Percentiles rank a stretch among this genome's conserved stretches.
These are phyloP conservation scores for Lagorchestes hirsutus DNA, from an alignment of 2,797 vertebrate species.

Conservation along the genomic window DNA sequence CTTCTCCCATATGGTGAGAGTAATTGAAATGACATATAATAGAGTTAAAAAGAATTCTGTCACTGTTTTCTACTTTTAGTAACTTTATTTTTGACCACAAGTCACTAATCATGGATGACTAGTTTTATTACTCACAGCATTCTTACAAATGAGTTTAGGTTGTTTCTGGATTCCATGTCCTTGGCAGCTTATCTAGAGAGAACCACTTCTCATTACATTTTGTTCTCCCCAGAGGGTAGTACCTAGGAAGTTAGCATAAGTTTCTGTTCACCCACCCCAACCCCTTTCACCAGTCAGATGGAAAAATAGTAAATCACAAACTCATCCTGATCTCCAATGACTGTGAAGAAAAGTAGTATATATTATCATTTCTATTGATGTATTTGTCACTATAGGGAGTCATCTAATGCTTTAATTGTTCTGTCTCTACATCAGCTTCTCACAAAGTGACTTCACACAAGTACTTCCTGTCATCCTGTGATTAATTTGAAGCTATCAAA, in stretches of 20 bases:
- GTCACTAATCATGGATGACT: neutral
- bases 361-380: neutral
- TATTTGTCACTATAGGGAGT: neutral
- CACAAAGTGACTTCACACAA: neutral
- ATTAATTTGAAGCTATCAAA: neutral
- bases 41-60: neutral
- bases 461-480: neutral
- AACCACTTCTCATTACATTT: neutral
- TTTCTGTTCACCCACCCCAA: neutral
- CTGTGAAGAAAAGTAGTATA: neutral
- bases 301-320: neutral
- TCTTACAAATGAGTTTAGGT: neutral
- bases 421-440: neutral
- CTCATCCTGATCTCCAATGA: neutral
- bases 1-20: neutral
- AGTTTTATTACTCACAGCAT: neutral
- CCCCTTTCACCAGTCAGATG: neutral
- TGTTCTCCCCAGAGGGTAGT: neutral
- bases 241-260: neutral
- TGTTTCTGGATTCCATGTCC: neutral
- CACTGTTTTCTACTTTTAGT: neutral
- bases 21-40: neutral
- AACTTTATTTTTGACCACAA: neutral
- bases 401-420: neutral
- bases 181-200: neutral